phyloP scores from a whole-genome alignment of 2,888 invertebrate genomes.

The Ophion ventricosus region DNA sequence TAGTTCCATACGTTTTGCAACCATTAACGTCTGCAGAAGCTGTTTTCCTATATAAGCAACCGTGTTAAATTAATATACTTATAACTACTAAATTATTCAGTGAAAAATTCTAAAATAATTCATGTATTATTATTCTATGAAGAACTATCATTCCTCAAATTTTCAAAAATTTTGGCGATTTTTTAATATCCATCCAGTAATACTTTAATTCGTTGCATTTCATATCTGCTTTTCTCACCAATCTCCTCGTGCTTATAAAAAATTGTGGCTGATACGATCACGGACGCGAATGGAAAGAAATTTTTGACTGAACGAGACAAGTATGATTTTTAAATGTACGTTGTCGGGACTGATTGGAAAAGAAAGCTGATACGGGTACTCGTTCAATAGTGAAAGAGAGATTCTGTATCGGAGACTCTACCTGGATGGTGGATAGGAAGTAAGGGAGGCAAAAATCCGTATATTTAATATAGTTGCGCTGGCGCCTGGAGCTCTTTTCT shows the following conservation, averaged over 20 bases:
- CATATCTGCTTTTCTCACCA: too few relatives aligned
- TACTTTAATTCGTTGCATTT: too few relatives aligned
- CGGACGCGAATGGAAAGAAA: background rate
- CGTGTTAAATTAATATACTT: too few relatives aligned
- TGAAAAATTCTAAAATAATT: too few relatives aligned
- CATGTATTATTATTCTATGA: too few relatives aligned
- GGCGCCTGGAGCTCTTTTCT: conserved; percentile 24
- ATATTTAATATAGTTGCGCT: background rate
- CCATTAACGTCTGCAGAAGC: too few relatives aligned
- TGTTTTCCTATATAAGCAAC: too few relatives aligned
- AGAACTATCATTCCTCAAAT: too few relatives aligned
- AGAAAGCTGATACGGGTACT: background rate
- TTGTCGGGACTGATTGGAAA: background rate
- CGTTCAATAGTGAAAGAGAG: background rate
- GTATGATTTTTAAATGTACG: background rate
- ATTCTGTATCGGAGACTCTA: background rate
- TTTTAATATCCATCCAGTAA: too few relatives aligned
- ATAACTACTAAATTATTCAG: too few relatives aligned
- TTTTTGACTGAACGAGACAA: background rate
- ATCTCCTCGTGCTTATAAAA: background rate
- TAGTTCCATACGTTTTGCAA: too few relatives aligned
- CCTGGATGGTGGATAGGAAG: background rate
- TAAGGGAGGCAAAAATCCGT: background rate
- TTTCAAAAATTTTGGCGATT: too few relatives aligned
- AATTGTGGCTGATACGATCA: background rate